These are phyloP conservation scores for Lytechinus variegatus DNA, from an alignment of 35 echinoderm and acorn worm genomes.

Conservation along the genomic window DNA sequence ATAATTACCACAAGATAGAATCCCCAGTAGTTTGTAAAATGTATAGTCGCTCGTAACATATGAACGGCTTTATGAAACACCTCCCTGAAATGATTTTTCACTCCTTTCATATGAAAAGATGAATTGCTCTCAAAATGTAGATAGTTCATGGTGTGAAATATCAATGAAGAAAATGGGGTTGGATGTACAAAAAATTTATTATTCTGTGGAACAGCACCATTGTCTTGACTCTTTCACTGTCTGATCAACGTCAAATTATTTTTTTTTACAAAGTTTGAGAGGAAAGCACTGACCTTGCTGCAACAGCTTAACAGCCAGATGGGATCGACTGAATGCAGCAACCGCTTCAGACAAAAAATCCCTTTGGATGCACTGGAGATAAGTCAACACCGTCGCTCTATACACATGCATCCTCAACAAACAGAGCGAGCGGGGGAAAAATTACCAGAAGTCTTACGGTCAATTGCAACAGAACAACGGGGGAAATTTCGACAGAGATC, in stretches of 20 bases:
- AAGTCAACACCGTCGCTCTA: neutral
- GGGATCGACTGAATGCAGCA: neutral
- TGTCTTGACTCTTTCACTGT: neutral
- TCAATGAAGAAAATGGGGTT: too few relatives aligned
- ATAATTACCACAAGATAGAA: too few relatives aligned
- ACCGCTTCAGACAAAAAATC: neutral
- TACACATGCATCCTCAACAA: neutral
- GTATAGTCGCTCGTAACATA: too few relatives aligned
- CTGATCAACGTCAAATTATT: neutral
- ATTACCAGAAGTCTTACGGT: constrained; percentile 18
- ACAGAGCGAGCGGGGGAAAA: neutral
- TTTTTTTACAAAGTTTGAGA: neutral
- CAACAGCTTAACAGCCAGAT: neutral
- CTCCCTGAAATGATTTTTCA: too few relatives aligned
- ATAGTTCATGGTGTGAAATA: too few relatives aligned
- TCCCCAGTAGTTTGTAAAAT: too few relatives aligned
- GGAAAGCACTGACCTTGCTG: neutral
- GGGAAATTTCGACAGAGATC: neutral
- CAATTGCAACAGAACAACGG: neutral
- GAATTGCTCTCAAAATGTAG: too few relatives aligned
- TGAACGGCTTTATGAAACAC: too few relatives aligned
- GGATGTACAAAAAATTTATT: too few relatives aligned
- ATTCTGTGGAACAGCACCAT: too few relatives aligned
- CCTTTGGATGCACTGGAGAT: neutral
- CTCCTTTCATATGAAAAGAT: too few relatives aligned